Conservation (phyloP, 2,797 vertebrate genomes). For the Petrocephalus schoutedeni region DNA sequence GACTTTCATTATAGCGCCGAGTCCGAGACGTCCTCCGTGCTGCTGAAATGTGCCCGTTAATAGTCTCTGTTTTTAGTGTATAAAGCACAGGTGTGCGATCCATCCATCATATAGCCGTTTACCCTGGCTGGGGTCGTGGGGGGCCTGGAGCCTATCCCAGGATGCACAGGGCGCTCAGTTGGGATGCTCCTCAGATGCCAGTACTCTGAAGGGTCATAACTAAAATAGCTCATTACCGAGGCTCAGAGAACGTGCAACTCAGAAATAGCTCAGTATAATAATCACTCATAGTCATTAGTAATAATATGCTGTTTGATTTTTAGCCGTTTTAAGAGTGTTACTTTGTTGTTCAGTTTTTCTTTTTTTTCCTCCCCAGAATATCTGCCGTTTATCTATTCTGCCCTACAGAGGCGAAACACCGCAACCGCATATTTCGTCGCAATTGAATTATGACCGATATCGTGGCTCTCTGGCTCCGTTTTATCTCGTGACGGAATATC, state of each 20-base stretch:
- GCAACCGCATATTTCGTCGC: not conserved
- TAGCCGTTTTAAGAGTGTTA: not conserved
- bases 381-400: not conserved
- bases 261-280: not conserved
- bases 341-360: not conserved
- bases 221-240: not conserved
- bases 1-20: not conserved
- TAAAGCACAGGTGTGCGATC: not conserved
- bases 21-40: not conserved
- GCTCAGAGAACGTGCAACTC: not conserved
- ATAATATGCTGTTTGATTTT: not conserved
- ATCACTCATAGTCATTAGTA: not conserved
- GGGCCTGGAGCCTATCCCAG: not conserved
- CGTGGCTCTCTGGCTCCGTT: not conserved
- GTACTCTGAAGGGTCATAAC: not conserved
- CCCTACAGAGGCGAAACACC: not conserved
- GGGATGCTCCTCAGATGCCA: not conserved
- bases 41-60: not conserved
- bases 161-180: not conserved
- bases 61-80: constrained; percentile 1
- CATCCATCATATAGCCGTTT: not conserved
- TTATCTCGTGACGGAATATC: not conserved
- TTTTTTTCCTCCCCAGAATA: not conserved
- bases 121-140: not conserved
- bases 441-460: not conserved